Evolutionary conservation across 2,888 invertebrate genomes (phyloP), one percentile per base, ranked within the genome.

Genomic region (Polydrusus cervinus): DNA sequence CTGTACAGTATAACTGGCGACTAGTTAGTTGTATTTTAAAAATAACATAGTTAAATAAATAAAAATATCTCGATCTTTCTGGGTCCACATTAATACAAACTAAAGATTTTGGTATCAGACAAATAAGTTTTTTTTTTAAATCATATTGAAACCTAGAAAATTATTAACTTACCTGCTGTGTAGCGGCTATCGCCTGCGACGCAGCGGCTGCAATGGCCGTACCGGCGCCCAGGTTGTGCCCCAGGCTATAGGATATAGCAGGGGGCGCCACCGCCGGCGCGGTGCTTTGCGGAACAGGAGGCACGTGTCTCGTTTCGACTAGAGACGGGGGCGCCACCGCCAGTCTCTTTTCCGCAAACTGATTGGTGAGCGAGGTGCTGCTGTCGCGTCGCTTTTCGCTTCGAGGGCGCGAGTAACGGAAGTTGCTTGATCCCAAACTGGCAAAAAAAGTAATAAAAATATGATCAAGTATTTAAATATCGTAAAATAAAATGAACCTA

Each of bases 161-260:
- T 25, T 5, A 25, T 5, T 1, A n/a, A n/a, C 57, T 60, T 85
- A 93, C 92, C 90, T 95, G 95, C 83, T 98, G 97, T 2, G 98
- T 98, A 0, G 97, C 97, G 6, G 96, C 97, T 76, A 98, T 97
- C 0, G 98, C 98, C 86, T 98, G 97, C 20, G 97, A 97, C 0
- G 97, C 98, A 0, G 98, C 97, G 0, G 95, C 96, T 0, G 96
- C 97, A 71, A 98, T 96, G 0, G 97, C 96, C 82, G 94, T 94
- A 70, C 93, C 95, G 0, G 95, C 95, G n/a, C 94, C 94, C 82
- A 81, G 53, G 25, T 94, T 92, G 81, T 96, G 95, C 13, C 95
- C 94, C 64, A 96, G 88, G 81, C 91, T 91, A 82, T 94, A 95
- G 40, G 92, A 89, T 89, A 87, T 89, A 16, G 90, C 88, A 0